These are phyloP conservation scores for Catamblyrhynchus diadema DNA, from an alignment of 2,797 vertebrate genomes.

Conservation along the genomic window DNA sequence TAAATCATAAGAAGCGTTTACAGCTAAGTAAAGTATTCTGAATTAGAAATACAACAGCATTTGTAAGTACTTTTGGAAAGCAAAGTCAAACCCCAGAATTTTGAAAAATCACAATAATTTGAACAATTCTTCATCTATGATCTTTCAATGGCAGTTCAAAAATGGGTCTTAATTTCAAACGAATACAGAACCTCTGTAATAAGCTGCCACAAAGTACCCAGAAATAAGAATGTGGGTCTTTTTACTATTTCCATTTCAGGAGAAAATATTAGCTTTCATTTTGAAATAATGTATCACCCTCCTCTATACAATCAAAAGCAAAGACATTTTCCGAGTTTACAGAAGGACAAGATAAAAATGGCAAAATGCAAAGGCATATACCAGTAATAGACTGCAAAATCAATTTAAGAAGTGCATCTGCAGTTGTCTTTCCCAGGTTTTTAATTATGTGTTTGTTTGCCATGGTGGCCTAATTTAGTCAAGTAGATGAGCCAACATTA, in stretches of 20 bases:
- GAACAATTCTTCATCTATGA: neutral
- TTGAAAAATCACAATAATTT: neutral
- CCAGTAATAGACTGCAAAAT: slow-evolving; percentile 70
- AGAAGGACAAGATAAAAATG: slow-evolving; percentile 46
- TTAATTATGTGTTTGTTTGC: slow-evolving; percentile 86
- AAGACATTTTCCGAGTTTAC: slow-evolving; percentile 14
- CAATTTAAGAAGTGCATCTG: slow-evolving; percentile 75
- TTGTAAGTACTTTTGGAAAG: neutral
- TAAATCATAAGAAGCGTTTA: neutral
- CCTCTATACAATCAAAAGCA: neutral
- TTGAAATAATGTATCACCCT: neutral
- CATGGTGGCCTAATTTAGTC: slow-evolving; percentile 83
- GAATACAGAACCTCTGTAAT: neutral
- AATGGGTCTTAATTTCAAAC: slow-evolving; percentile 8
- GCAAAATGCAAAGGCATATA: slow-evolving; percentile 39
- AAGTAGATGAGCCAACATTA: slow-evolving; percentile 83
- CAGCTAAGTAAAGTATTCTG: neutral
- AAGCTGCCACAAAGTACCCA: neutral
- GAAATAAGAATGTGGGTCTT: slow-evolving; percentile 14
- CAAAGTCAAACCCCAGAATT: neutral
- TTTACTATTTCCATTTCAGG: slow-evolving; percentile 26
- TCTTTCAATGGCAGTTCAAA: slow-evolving; percentile 40
- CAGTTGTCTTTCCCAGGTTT: slow-evolving; percentile 78
- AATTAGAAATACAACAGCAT: neutral
- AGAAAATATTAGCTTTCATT: slow-evolving; percentile 21